Evolutionary conservation across 2,113 vertebrate genomes (phyloP), one percentile per base, ranked within the genome.

Genomic region (Chauna torquata): DNA sequence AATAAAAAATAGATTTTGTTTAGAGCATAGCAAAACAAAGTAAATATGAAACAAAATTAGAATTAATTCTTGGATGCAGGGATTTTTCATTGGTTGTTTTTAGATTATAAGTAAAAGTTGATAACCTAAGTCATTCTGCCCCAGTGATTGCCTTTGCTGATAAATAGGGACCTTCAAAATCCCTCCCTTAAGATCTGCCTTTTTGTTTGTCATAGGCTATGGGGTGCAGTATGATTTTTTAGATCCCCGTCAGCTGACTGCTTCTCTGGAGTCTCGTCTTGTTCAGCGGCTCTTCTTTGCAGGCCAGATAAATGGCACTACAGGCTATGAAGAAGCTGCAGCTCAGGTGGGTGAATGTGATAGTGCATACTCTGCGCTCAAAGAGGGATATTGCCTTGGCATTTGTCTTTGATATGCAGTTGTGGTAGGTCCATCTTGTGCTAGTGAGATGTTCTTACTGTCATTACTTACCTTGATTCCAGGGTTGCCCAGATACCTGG

Each of bases 281-380:
- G 98, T 99, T 44, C 99, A 99, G 70, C 97, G 98, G 28, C 99
- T 99, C 12, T 99, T 99, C 97, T 98, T 99, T 61, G 99, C 99
- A 10, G 99, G 99, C 57, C 99, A 99, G 97, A 99, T 99, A 85
- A 99, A 99, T 44, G 99, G 99, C 84, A 99, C 99, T 0, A 99
- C 99, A 4, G 99, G 99, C 36, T 99, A 99, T 11, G 99, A 99
- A 90, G 99, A 99, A 97, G 99, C 99, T 59, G 99, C 99, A 32
- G 99, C 99, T 81, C 99, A 99, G 98, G 99, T 99, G 80, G 28
- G 96, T 18, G 2, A 58, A 55, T 55, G 42, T 64, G 24, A 3
- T 30, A 2, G 0, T 11, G 3, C 18, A 0, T 25, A 20, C 27
- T 58, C 58, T 9, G 57, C 3, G 1, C n/a, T 88, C 25, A 30